phyloP scores from a whole-genome alignment of 2,888 invertebrate species.

The Gnatocerus cornutus region DNA sequence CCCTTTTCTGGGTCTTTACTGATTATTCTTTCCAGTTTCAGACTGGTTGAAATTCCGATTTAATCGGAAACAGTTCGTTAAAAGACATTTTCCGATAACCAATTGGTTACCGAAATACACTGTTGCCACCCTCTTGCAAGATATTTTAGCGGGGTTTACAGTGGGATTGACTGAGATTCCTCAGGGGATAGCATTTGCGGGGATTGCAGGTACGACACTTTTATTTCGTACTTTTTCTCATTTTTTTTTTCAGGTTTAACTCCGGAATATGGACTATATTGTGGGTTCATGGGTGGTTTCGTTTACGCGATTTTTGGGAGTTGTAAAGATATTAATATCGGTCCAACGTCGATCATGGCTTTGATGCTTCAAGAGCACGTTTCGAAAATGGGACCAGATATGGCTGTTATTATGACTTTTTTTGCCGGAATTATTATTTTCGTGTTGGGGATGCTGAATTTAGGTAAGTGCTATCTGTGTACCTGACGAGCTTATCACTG shows the following conservation, averaged over 20 bases:
- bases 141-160: constrained; percentile 83
- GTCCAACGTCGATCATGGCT: constrained; percentile 86
- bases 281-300: constrained; percentile 85
- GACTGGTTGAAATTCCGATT: constrained; percentile 5
- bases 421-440: constrained; percentile 79
- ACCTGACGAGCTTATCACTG: neutral
- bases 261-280: constrained; percentile 87
- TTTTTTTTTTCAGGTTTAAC: constrained; percentile 55
- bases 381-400: constrained; percentile 69
- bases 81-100: constrained; percentile 73
- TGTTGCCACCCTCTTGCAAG: constrained; percentile 74
- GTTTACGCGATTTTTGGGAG: constrained; percentile 87
- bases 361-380: constrained; percentile 81
- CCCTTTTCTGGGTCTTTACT: neutral
- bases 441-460: constrained; percentile 76
- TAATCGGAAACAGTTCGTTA: constrained; percentile 54
- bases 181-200: constrained; percentile 84
- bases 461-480: constrained; percentile 73
- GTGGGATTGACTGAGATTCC: constrained; percentile 84
- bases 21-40: constrained; percentile 1
- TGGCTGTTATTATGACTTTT: constrained; percentile 79
- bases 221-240: too few species aligned
- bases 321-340: constrained; percentile 78
- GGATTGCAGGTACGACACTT: constrained; percentile 85
- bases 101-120: constrained; percentile 76